Percentiles rank a stretch among this genome's conserved stretches.
These are phyloP conservation scores for Asobara japonica DNA, from an alignment of 1,140 invertebrate species.

Conservation along the genomic window DNA sequence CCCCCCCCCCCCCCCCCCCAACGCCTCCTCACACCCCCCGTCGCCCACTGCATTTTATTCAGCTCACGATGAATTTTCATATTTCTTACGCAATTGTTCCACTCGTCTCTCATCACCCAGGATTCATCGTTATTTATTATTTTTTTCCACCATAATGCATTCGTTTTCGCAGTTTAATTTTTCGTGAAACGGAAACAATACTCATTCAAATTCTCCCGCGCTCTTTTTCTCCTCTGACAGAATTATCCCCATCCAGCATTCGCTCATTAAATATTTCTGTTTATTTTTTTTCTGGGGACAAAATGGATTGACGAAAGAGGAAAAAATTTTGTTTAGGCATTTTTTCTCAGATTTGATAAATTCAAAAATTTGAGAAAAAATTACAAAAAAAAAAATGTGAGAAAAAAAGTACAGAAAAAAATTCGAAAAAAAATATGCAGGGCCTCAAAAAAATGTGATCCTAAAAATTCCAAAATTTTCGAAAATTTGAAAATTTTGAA, in stretches of 20 bases:
- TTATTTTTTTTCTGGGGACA: not conserved
- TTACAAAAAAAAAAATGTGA: no score
- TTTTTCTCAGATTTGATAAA: no score
- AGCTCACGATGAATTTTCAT: slow-evolving; percentile 11
- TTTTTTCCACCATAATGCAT: not conserved
- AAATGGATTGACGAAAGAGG: no score
- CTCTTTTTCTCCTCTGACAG: not conserved
- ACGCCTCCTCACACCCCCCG: not conserved
- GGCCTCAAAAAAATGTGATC: no score
- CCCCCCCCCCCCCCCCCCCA: not conserved
- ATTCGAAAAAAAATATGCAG: no score
- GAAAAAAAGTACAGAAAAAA: no score
- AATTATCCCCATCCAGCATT: not conserved
- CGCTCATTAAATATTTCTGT: not conserved
- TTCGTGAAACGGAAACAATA: not conserved
- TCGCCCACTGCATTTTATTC: not conserved
- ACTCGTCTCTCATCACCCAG: slow-evolving; percentile 1
- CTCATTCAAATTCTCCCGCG: not conserved
- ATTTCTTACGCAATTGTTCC: slow-evolving; percentile 12
- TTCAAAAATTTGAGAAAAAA: no score
- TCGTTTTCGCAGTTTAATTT: not conserved
- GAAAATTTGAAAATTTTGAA: no score
- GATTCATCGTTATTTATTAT: not conserved
- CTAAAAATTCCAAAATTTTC: no score
- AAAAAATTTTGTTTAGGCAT: no score